Conservation (phyloP, 1,140 invertebrate species). For the Heterodera schachtii region DNA sequence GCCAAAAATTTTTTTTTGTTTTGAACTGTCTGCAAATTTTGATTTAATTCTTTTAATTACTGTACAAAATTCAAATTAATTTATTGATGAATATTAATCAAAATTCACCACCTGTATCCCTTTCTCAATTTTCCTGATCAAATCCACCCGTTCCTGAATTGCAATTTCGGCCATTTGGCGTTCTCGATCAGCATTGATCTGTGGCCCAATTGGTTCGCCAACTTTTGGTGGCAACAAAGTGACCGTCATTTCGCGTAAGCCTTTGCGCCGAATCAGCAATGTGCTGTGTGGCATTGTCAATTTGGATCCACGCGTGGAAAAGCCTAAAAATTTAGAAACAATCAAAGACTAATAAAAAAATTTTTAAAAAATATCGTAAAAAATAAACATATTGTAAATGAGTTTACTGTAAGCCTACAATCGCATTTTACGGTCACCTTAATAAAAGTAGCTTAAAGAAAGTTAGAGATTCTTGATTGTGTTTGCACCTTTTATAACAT, state of each 20-base stretch:
- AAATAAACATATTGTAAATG: no score
- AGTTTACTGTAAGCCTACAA: no score
- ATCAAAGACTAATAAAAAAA: no score
- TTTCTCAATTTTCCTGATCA: slow-evolving; percentile 20
- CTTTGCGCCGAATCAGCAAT: slow-evolving; percentile 14
- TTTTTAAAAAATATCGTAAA: no score
- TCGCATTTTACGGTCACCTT: no score
- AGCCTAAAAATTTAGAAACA: no score
- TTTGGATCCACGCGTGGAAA: background rate
- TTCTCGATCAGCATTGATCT: slow-evolving; percentile 1
- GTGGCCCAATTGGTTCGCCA: background rate
- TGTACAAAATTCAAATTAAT: background rate
- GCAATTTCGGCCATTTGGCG: slow-evolving; percentile 15
- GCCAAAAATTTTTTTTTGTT: no score
- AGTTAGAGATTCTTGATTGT: background rate
- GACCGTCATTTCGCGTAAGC: slow-evolving; percentile 16
- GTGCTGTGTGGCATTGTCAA: background rate
- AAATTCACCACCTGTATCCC: background rate
- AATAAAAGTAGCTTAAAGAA: no score
- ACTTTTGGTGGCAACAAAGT: slow-evolving; percentile 15
- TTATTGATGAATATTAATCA: no score
- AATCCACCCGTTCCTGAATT: slow-evolving; percentile 20
- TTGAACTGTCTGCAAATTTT: no score
- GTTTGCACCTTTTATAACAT: background rate
- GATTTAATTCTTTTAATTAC: no score